A percentile compares a stretch with the other conserved stretches of the same genome.
Evolutionary conservation across 2,797 vertebrate species (phyloP).

Genomic region (Oryzias sinensis): DNA sequence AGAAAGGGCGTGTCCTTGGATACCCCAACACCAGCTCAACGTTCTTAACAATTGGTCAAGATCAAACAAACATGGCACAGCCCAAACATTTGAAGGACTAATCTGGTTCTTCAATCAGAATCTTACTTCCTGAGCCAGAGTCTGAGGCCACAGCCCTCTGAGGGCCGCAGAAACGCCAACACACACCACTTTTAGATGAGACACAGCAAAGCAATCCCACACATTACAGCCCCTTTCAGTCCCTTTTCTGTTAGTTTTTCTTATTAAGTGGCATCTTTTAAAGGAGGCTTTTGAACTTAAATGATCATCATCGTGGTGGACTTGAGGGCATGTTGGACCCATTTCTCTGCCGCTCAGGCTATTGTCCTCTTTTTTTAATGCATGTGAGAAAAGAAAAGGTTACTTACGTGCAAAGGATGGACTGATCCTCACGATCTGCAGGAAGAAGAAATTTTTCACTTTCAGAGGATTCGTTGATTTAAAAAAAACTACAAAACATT

Average conservation of each 20-base stretch:
- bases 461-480: constrained; percentile 3
- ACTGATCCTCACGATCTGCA: constrained; percentile 93
- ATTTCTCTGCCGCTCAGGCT: constrained; percentile 1
- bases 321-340: too few relatives aligned
- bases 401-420: constrained; percentile 97
- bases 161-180: constrained; percentile 15
- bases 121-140: constrained; percentile 69
- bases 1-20: constrained; percentile 14
- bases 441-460: constrained; percentile 48
- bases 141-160: constrained; percentile 37
- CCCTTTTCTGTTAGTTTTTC: neutral
- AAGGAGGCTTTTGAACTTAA: too few relatives aligned
- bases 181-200: constrained; percentile 17
- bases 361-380: constrained; percentile 19
- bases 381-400: constrained; percentile 12
- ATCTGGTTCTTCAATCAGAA: constrained; percentile 72
- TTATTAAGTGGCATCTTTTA: too few relatives aligned
- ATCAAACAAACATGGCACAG: constrained; percentile 66
- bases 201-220: constrained; percentile 6
- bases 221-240: constrained; percentile 8
- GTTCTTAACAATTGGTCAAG: constrained; percentile 46
- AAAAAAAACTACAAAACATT: neutral
- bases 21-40: constrained; percentile 16
- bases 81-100: constrained; percentile 59
- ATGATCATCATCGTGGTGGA: too few relatives aligned